Evolutionary conservation across 23 tunicate genomes (phyloP), one percentile per base, ranked within the genome.

Genomic region (Ascidia mentula): DNA sequence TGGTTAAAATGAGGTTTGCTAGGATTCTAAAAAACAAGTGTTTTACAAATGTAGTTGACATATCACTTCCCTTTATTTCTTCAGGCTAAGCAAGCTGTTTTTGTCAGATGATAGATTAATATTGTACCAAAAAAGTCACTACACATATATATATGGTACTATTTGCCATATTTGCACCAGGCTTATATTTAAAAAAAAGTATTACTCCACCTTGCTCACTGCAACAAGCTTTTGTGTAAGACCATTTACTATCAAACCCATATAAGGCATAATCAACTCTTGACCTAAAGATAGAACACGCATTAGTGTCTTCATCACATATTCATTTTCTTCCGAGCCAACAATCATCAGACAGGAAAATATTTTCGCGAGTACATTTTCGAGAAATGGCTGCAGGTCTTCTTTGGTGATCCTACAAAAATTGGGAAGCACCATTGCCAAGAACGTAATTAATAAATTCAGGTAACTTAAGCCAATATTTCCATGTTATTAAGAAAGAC

Each of bases 1-100:
- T 95, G 98, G 69, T 95, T 95, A 79, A 95, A 95, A 70, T 89
- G 95, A 4, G 98, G 98, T 72, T 89, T 95, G 87, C 78, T 89
- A 31, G 98, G 98, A 72, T 95, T 95, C 86, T 85, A 28, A 26
- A 74, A 36, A 36, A 4, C 22, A 5, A 74, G 18, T 18, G 30
- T 4, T 71, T 2, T 17, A 71, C 1, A 71, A 71, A 69, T 3
- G 9, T 71, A 6, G 75, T 9, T 34, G 22, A 53, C 7, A 53
- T 53, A 3, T 9, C 65, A 53, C 13, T n/a, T n/a, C n/a, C n/a
- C n/a, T n/a, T n/a, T n/a, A n/a, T n/a, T n/a, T 5, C 65, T 20
- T 53, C 7, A 20, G 2, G 13, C 2, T 26, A 5, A 53, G 65
- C 65, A 53, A 53, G 24, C 7, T 42, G 15, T 42, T 15, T 42